Base-by-base conservation (phyloP, 1,140 invertebrate species). In the Sinella curviseta region DNA sequence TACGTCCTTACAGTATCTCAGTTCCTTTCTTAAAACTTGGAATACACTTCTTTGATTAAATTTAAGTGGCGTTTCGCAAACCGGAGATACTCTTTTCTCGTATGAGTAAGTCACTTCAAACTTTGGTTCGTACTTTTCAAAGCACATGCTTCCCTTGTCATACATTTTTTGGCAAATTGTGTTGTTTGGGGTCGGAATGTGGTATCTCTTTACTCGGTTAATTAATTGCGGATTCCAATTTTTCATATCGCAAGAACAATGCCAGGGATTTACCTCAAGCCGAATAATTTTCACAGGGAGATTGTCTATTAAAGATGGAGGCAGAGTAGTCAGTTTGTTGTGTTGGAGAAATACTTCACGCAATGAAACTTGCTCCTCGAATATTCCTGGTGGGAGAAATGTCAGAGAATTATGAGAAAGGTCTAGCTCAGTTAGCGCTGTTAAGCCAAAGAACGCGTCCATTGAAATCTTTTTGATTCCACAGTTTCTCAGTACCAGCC, bases 211-310 rank as follows among this genome's bases (percentile, higher is more conserved):
- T 0, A 88, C 84, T 81, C 87, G 86, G 81, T 90, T 90, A 17
- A 85, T 83, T 4, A 84, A 70, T 33, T 78, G 57, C 60, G 89
- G 88, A 83, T 91, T 89, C 92, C 91, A 92, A 54, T 88, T 87
- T 73, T 83, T 85, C 90, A 93, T 91, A 0, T 88, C 86, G 83
- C 92, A 93, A 48, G 88, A 89, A 83, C 92, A 93, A 79, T 92
- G 88, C 92, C 92, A 92, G 14, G 91, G 91, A 87, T 93, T 93
- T 12, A 88, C 87, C 82, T 91, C 90, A 57, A 92, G 83, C 75
- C 91, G 86, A 1, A 90, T 88, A 54, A 92, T 85, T 86, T 89
- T 89, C 1, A 88, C 83, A 0, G 87, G 87, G 20, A 76, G 85
- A 77, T 85, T 87, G 73, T 85, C 85, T 78, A 92, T 92, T 78